Evolutionary conservation across 92 coral and sea anemone species (phyloP).

Genomic region (Virgularia gustaviana): DNA sequence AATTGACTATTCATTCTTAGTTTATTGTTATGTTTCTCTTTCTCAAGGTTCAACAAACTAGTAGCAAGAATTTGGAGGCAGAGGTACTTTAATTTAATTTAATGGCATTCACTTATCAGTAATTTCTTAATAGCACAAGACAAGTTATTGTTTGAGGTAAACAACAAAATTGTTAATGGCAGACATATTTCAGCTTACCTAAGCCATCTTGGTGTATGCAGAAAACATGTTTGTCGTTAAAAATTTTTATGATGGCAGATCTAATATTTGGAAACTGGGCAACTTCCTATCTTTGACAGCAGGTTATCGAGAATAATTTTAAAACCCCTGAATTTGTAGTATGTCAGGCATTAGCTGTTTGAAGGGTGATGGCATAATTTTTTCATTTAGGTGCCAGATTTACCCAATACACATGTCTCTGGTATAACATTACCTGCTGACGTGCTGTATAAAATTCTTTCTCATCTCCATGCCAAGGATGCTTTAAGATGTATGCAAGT

Average conservation of each 20-base stretch:
- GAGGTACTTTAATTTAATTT: background rate
- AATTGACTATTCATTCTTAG: background rate
- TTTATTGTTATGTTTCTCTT: background rate
- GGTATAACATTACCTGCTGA: background rate
- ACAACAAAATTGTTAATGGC: background rate
- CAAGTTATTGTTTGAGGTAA: background rate
- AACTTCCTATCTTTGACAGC: too few relatives aligned
- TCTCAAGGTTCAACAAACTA: background rate
- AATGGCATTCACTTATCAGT: background rate
- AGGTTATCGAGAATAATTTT: too few relatives aligned
- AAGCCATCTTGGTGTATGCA: too few relatives aligned
- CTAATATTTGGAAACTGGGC: too few relatives aligned
- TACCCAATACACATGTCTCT: conserved; percentile 5
- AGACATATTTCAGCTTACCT: too few relatives aligned
- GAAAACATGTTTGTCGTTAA: too few relatives aligned
- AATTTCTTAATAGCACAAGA: background rate
- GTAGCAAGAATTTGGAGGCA: background rate
- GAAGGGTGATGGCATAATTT: too few relatives aligned
- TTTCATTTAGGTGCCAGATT: background rate
- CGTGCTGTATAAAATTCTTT: conserved; percentile 5
- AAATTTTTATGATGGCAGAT: too few relatives aligned
- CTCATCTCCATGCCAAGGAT: background rate
- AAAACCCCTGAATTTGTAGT: too few relatives aligned
- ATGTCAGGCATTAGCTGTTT: too few relatives aligned
- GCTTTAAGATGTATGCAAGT: conserved; percentile 20